Base-by-base conservation (phyloP, 2,797 vertebrate species). In the Crenuchus spilurus region DNA sequence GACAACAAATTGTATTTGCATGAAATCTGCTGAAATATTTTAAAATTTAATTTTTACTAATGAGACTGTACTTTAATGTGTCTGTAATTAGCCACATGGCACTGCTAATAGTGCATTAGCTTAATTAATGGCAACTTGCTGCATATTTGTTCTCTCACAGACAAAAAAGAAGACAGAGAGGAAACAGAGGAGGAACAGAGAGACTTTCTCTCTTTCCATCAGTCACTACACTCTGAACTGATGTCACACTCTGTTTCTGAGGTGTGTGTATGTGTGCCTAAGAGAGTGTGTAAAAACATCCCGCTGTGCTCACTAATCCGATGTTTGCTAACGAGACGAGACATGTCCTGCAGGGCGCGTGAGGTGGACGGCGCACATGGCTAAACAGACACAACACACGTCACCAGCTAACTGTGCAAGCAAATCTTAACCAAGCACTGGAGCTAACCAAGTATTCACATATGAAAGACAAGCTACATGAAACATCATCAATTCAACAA, bases 261-360 rank as follows among this genome's bases (percentile, higher is more conserved):
- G n/a, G 62, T 44, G 62, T 46, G 11, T 30, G 20, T 42, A 39
- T 65, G 28, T 57, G 54, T 64, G 74, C 28, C 31, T 41, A 39
- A 63, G 51, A 20, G 52, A 20, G 28, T 46, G 46, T 54, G 39
- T 28, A 39, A 44, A 48, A 20, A 67, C 63, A 49, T 68, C 63
- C 64, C 60, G 63, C 72, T 49, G 64, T 4, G 52, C 63, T 48
- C 58, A 63, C 54, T 67, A 68, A 74, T 58, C 44, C 58, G 54
- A 60, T 60, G 72, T 67, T 67, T 58, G 49, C 63, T 39, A 67
- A 74, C 30, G 11, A 58, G 63, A 67, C 41, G 33, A 28, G 55
- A 24, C 16, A n/a, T 49, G 39, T 74, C 30, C 55, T 74, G 39
- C 31, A 6, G 49, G 42, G 63, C 30, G 28, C 60, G 16, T 24